Evolutionary conservation across 2,113 vertebrate genomes (phyloP), one percentile per base, ranked within the genome.

Genomic region (Bungarus multicinctus): DNA sequence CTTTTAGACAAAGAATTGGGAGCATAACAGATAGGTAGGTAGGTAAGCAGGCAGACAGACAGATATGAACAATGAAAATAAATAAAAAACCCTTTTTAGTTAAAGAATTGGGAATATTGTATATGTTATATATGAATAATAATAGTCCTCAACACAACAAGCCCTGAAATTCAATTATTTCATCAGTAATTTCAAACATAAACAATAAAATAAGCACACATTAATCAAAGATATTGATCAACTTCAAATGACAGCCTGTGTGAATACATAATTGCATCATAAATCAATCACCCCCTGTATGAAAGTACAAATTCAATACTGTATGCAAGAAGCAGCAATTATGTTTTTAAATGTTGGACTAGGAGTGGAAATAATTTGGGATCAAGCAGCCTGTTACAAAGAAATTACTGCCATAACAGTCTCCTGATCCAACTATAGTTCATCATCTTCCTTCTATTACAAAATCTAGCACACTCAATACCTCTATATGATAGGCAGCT

Each of bases 201-300:
- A 91, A 89, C 74, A 95, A 94, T 52, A 94, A 55, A 96, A 94
- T 57, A 87, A 2, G 92, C 23, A 22, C 88, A 96, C 93, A 90
- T 94, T 93, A 94, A 92, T 95, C 95, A 96, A 96, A 96, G 45
- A 94, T 92, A 52, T 93, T 92, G 55, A 86, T 93, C 54, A 87
- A 85, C 25, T 88, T 92, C 92, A 95, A 95, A 94, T 81, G 95
- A 93, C 57, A 89, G 34, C 27, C 91, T 92, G 52, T 55, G 89
- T 93, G 92, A 93, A 94, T 90, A 92, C 94, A 92, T 90, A 94
- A 94, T 96, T 96, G 94, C 92, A 91, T 54, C 92, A 94, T 93
- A 91, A 95, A 95, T 94, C 89, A 93, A 93, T 93, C 95, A 91
- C 88, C 89, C 95, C 94, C 94, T 87, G 45, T 89, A 89, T 93